phyloP scores from a whole-genome alignment of 2,113 vertebrate genomes.

The Tetraodon nigroviridis region DNA sequence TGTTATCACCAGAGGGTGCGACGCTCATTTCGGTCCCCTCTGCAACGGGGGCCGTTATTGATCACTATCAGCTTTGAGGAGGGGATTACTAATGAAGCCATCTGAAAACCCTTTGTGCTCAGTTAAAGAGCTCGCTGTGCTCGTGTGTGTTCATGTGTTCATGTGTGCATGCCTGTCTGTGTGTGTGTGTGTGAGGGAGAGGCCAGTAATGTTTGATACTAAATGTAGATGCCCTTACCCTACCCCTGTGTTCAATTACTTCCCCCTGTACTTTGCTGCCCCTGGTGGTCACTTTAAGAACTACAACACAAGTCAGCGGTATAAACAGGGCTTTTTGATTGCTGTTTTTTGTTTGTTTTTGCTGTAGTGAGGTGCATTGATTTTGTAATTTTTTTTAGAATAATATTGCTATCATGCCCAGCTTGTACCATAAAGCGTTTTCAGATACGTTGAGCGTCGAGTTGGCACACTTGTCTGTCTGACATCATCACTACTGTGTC shows the following conservation, averaged over 20 bases:
- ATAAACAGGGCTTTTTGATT: too few species aligned
- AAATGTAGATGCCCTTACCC: conserved; percentile 19
- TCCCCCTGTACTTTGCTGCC: conserved; percentile 42
- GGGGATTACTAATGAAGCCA: conserved; percentile 74
- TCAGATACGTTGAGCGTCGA: too few species aligned
- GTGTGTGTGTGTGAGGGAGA: too few species aligned
- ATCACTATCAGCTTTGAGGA: conserved; percentile 69
- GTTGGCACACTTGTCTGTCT: too few species aligned
- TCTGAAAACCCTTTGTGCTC: conserved; percentile 62
- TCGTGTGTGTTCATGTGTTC: conserved; percentile 4
- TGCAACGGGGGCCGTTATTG: conserved; percentile 56
- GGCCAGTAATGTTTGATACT: conserved; percentile 37
- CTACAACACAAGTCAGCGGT: conserved; percentile 4
- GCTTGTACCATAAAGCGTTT: too few species aligned
- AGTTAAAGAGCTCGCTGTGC: conserved; percentile 42
- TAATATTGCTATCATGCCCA: too few species aligned
- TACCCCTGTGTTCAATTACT: neutral
- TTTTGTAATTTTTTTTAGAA: too few species aligned
- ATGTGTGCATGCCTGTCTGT: neutral
- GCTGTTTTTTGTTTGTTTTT: neutral
- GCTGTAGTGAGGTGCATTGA: neutral
- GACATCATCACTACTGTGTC: too few species aligned
- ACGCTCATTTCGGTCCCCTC: conserved; percentile 62
- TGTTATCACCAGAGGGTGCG: conserved; percentile 69
- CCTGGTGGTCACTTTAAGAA: conserved; percentile 31